Evolutionary conservation across 2,113 vertebrate genomes (phyloP), one percentile per base, ranked within the genome.

Genomic region (Hyperopisus bebe): DNA sequence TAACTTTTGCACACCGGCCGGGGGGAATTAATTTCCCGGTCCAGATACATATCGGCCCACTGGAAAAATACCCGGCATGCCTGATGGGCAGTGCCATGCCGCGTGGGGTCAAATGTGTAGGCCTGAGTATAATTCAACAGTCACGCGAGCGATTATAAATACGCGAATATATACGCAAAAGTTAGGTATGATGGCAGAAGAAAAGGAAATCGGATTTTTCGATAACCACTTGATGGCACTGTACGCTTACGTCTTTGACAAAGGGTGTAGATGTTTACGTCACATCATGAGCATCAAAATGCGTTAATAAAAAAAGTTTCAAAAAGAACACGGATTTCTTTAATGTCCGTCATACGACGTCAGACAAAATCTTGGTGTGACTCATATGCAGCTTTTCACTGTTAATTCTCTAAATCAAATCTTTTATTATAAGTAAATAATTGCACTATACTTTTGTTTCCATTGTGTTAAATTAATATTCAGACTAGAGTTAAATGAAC

Each of bases 301-400:
- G 53, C 89, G 48, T 89, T 89, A 90, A 88, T 35, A 83, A 47
- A 84, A 11, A 90, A 90, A 48, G 51, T 35, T 86, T 87, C 74
- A 42, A 19, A 42, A 39, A 27, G 31, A 70, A n/a, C n/a, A 50
- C 19, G 53, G 15, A 83, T 48, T 93, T 92, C 92, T 92, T 91
- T 90, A 90, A 90, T 70, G 51, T 92, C 94, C 94, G 95, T 95
- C 95, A 96, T 84, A 83, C 90, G 89, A 93, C 94, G 95, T 96
- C 94, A 95, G n/a, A 35, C 90, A 93, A 90, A 92, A 91, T 84
- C 91, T 90, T 94, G 91, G 93, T 92, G 93, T 93, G 86, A 84
- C 91, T 91, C 13, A 58, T 89, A 89, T 31, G 9, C 84, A 89
- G 66, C 83, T 86, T 86, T 46, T 85, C 39, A 86, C 27, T 88